Evolutionary conservation across 2,113 vertebrate genomes (phyloP).

Genomic region (Forbesichthys agassizii): DNA sequence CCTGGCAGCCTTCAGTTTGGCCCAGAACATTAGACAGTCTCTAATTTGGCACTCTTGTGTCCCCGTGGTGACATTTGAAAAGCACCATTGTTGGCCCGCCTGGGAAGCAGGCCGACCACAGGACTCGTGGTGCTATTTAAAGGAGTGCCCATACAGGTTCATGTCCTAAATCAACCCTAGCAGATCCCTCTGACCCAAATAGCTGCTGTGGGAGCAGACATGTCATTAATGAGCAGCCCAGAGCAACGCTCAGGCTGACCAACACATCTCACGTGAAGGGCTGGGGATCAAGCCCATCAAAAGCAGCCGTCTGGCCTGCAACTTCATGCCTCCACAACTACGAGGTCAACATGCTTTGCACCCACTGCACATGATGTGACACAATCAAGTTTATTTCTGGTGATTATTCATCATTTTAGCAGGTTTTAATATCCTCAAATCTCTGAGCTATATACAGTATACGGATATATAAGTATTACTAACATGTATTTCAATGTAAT

Average conservation of each 20-base stretch:
- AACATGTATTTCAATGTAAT: neutral
- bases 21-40: slow-evolving; percentile 48
- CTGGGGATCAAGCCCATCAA: slow-evolving; percentile 14
- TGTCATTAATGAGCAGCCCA: slow-evolving; percentile 55
- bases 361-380: slow-evolving; percentile 12
- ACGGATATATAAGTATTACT: neutral
- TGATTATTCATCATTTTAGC: neutral
- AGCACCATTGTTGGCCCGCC: slow-evolving; percentile 59
- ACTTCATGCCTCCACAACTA: slow-evolving; percentile 8
- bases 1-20: slow-evolving; percentile 20
- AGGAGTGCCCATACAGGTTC: slow-evolving; percentile 30
- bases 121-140: slow-evolving; percentile 20
- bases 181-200: slow-evolving; percentile 27
- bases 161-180: slow-evolving; percentile 43
- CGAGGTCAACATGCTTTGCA: slow-evolving; percentile 20
- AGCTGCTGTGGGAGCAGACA: slow-evolving; percentile 30
- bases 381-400: neutral
- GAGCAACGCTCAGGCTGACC: slow-evolving; percentile 14
- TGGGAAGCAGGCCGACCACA: slow-evolving; percentile 52
- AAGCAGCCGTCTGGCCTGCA: slow-evolving; percentile 6
- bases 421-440: neutral
- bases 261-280: slow-evolving; percentile 30
- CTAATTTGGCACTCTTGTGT: slow-evolving; percentile 53
- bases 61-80: slow-evolving; percentile 55
- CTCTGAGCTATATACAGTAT: neutral